Evolutionary conservation across 2,888 invertebrate genomes (phyloP).

Genomic region (Hydrotaea cyrtoneurina): DNA sequence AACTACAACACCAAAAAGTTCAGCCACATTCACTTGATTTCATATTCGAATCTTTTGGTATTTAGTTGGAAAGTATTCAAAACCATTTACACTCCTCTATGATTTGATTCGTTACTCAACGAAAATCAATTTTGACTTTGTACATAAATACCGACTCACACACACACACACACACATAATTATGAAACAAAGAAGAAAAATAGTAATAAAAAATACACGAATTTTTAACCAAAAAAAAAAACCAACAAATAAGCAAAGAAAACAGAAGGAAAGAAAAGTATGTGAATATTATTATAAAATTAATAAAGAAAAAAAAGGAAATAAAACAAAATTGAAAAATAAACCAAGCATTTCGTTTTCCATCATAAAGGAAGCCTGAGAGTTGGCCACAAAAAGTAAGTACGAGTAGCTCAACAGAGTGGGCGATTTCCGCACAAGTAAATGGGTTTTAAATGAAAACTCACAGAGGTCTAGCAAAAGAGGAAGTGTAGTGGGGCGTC

Average conservation of each 20-base stretch:
- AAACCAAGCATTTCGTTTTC: background rate
- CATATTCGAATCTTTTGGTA: background rate
- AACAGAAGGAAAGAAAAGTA: slow-evolving; percentile 31
- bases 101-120: background rate
- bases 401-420: background rate
- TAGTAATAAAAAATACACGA: slow-evolving; percentile 55
- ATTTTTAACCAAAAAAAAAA: slow-evolving; percentile 59
- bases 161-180: slow-evolving; percentile 44
- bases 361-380: background rate
- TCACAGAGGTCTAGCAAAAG: too few species aligned
- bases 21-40: background rate
- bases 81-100: background rate
- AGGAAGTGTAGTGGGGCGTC: too few species aligned
- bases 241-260: slow-evolving; percentile 28
- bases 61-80: background rate
- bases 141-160: too few species aligned
- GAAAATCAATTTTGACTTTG: slow-evolving; percentile 33
- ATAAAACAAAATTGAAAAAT: slow-evolving; percentile 50
- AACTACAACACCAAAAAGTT: too few species aligned
- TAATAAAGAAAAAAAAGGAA: slow-evolving; percentile 50
- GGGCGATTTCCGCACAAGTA: too few species aligned
- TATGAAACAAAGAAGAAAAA: background rate
- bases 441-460: too few species aligned
- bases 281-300: slow-evolving; percentile 64
- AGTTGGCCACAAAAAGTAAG: background rate